These are phyloP conservation scores for Ceraclea dissimilis DNA, from an alignment of 2,888 invertebrate species.

Conservation along the genomic window DNA sequence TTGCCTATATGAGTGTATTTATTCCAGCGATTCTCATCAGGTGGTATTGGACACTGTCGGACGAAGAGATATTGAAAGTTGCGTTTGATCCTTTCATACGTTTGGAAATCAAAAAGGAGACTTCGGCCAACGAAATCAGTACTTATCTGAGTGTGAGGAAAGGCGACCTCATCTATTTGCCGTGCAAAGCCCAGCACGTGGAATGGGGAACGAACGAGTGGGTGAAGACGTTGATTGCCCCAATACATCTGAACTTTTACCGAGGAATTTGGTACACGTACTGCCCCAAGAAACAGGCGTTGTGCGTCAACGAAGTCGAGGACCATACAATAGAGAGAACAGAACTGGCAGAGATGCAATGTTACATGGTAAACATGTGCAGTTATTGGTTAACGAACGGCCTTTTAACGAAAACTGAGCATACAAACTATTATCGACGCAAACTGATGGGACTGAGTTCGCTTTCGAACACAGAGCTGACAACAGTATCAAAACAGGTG, in stretches of 20 bases:
- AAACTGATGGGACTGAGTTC: background rate
- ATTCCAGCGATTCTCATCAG: slow-evolving; percentile 15
- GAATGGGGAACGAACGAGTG: slow-evolving; percentile 11
- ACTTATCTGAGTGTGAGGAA: slow-evolving; percentile 8
- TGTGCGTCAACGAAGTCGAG: background rate
- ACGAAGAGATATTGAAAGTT: slow-evolving; percentile 3
- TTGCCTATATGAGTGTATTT: slow-evolving; percentile 12
- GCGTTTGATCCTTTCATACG: slow-evolving; percentile 9
- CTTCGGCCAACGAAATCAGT: background rate
- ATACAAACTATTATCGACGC: slow-evolving; percentile 7
- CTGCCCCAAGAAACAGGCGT: background rate
- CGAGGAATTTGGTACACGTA: slow-evolving; percentile 5
- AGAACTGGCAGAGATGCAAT: background rate
- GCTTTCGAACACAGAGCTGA: slow-evolving; percentile 3
- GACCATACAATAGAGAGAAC: slow-evolving; percentile 4
- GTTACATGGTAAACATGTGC: background rate
- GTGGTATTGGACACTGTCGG: slow-evolving; percentile 14
- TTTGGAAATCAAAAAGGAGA: slow-evolving; percentile 3
- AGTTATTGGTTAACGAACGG: slow-evolving; percentile 6
- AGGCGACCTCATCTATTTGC: slow-evolving; percentile 9
- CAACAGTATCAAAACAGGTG: slow-evolving; percentile 16
- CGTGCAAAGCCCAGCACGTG: slow-evolving; percentile 10
- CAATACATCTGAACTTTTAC: slow-evolving; percentile 4
- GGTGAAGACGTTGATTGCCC: slow-evolving; percentile 4
- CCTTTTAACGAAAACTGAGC: slow-evolving; percentile 16